Conservation (phyloP, 2,113 vertebrate genomes). For the Mobula birostris region DNA sequence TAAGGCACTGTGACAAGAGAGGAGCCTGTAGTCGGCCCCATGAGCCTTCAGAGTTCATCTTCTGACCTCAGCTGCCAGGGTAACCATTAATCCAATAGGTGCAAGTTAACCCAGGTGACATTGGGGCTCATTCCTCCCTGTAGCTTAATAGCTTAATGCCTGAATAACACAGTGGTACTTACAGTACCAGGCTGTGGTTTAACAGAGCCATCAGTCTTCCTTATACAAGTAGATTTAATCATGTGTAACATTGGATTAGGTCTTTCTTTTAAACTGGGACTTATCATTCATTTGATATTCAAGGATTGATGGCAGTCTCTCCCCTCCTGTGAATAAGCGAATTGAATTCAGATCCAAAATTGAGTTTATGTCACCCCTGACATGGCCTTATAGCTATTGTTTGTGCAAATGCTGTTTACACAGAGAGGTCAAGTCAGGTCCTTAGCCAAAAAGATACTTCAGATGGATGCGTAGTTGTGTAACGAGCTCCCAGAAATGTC, state of each 20-base stretch:
- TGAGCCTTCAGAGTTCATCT: conserved; percentile 17
- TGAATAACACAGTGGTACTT: conserved; percentile 6
- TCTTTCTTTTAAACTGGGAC: background rate
- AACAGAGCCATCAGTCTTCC: background rate
- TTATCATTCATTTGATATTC: conserved; percentile 29
- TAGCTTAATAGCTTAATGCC: background rate
- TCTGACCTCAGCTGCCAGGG: conserved; percentile 29
- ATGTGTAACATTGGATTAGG: conserved; percentile 35
- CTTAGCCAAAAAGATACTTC: conserved; percentile 25
- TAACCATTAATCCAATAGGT: conserved; percentile 35
- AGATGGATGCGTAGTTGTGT: background rate
- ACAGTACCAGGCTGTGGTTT: background rate
- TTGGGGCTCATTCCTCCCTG: background rate
- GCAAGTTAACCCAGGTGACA: conserved; percentile 33
- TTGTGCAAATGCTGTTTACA: conserved; percentile 27
- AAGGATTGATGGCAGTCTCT: background rate
- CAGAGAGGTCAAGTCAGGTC: conserved; percentile 22
- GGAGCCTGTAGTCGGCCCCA: background rate
- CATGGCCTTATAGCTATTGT: background rate
- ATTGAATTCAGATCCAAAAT: conserved; percentile 5
- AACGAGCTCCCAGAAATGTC: background rate
- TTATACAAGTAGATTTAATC: conserved; percentile 23
- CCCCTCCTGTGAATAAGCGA: background rate
- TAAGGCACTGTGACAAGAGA: background rate
- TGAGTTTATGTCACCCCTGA: conserved; percentile 19